Base-by-base conservation (phyloP, 2,888 invertebrate genomes). In the Cinara cedri region DNA sequence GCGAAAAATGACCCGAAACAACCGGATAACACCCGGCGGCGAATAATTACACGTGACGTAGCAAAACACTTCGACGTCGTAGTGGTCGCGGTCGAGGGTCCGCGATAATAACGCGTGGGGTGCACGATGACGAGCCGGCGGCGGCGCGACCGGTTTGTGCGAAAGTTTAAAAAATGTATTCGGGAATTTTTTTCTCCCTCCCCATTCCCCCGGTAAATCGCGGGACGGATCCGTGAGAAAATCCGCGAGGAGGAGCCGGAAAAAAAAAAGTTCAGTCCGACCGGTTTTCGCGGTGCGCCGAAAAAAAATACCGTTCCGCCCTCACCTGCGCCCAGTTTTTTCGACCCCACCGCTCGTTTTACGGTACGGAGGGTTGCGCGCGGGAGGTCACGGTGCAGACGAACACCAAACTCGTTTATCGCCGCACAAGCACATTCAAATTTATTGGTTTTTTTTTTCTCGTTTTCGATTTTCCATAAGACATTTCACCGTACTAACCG, bases 121-220 rank as follows among this genome's bases (percentile, higher is more conserved):
- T 54, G 16, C 54, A 54, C 16, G 11, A 51, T 16, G n/a, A n/a
- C n/a, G n/a, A n/a, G n/a, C n/a, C n/a, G n/a, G n/a, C n/a, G n/a
- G 11, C 3, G 19, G 26, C 34, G 19, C 1, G 55, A 66, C 76
- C 76, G 76, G 76, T 76, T n/a, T 57, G 76, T 46, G 13, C 55
- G 76, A 76, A 76, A 76, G 76, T 66, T 76, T 75, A 55, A 46
- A 71, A 71, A 57, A 51, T 10, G 13, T 46, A n/a, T 49, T 62
- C 4, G 1, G 46, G 46, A 62, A 62, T 26, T 62, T 46, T 16
- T 19, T 21, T 3, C 24, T 14, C 10, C 42, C 14, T 42, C 9
- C 4, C 16, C n/a, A n/a, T n/a, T n/a, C n/a, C n/a, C n/a, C n/a
- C n/a, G n/a, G n/a, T n/a, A n/a, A n/a, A n/a, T n/a, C n/a, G n/a